Conservation (phyloP, 2,113 vertebrate genomes). For the Perca fluviatilis region DNA sequence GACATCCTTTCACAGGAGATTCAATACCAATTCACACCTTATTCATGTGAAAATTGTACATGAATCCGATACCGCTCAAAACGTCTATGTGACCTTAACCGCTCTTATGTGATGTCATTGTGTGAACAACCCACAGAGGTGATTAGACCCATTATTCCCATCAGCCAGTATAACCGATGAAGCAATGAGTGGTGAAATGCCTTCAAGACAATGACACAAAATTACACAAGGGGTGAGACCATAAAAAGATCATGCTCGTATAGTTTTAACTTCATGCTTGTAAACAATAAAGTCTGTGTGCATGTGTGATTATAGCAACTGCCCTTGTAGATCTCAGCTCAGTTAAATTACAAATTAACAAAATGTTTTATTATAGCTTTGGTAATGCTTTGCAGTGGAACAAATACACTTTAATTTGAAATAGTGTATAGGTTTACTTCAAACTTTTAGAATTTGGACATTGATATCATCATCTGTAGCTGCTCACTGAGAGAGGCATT, state of each 20-base stretch:
- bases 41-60: not conserved
- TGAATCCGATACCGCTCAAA: not conserved
- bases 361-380: not conserved
- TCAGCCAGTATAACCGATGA: not conserved
- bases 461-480: not conserved
- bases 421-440: not conserved
- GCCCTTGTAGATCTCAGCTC: not conserved
- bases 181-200: not conserved
- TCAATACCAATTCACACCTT: not conserved
- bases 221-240: not conserved
- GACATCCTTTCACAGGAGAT: not conserved
- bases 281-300: not conserved
- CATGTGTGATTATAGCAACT: not conserved
- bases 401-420: not conserved
- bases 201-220: not conserved
- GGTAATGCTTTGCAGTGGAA: not conserved
- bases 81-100: not conserved
- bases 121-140: not conserved
- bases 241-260: not conserved
- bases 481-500: not conserved
- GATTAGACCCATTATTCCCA: not conserved
- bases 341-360: not conserved
- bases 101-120: not conserved
- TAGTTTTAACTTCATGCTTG: not conserved
- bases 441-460: not conserved